Percentiles rank a stretch among this genome's conserved stretches.
These are phyloP conservation scores for Drosophila gunungcola DNA, from an alignment of 1,140 invertebrate genomes.

Conservation along the genomic window DNA sequence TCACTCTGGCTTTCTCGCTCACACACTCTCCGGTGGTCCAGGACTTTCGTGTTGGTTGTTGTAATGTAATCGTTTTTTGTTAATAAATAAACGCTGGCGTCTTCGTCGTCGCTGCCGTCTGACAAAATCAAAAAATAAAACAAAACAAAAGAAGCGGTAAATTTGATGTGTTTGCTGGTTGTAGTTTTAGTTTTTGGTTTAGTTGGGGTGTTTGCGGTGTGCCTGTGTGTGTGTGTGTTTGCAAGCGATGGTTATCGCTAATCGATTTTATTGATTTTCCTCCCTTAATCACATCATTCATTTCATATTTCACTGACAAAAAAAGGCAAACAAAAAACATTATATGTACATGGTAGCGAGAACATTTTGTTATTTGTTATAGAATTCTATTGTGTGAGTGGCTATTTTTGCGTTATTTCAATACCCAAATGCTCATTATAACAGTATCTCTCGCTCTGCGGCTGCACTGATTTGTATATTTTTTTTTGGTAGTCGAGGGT, in stretches of 20 bases:
- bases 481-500: conserved; percentile 15
- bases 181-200: conserved; percentile 8
- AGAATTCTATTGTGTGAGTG: conserved; percentile 57
- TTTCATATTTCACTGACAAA: conserved; percentile 24
- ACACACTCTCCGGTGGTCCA: conserved; percentile 27
- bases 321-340: conserved; percentile 4
- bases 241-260: conserved; percentile 44
- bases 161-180: conserved; percentile 26
- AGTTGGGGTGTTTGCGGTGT: conserved; percentile 7
- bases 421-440: conserved; percentile 57
- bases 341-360: conserved; percentile 27
- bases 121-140: conserved; percentile 60
- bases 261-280: conserved; percentile 77
- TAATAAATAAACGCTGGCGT: conserved; percentile 54
- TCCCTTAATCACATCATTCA: conserved; percentile 25
- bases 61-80: conserved; percentile 40
- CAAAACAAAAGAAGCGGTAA: conserved; percentile 55
- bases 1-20: conserved; percentile 13
- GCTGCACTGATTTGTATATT: conserved; percentile 61
- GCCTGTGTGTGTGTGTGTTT: conserved; percentile 10
- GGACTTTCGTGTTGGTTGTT: conserved; percentile 27
- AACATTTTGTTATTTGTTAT: conserved; percentile 60
- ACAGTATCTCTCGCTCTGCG: conserved; percentile 52
- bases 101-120: conserved; percentile 43
- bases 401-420: conserved; percentile 44